Evolutionary conservation across 2,113 vertebrate species (phyloP), one percentile per base, ranked within the genome.

Genomic region (Entosphenus tridentatus): DNA sequence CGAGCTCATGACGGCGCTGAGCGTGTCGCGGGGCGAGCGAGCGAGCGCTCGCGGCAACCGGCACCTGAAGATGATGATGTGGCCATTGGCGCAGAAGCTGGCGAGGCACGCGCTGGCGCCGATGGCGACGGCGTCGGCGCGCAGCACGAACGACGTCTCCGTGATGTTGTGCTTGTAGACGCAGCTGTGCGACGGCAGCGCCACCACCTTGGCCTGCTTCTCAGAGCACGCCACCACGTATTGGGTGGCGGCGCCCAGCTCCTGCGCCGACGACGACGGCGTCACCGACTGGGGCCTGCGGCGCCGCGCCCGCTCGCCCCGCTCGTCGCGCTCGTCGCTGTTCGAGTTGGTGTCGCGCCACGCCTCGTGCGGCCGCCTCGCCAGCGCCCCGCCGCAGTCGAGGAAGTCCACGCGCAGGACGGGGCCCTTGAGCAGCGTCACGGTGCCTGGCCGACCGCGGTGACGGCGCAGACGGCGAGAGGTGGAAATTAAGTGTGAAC

Each of bases 131-230:
- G 92, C 80, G 39, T 95, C 82, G 12, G 90, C 90, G 70, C 82
- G 80, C 75, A 96, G 80, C 54, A 97, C 84, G 73, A 98, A 97
- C 69, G 93, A 96, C 1, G 93, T 88, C 77, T 98, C 93, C 1
- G 93, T 97, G 83, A 98, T 93, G 84, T 89, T 97, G 80, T 95
- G 88, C 71, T 87, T 84, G 58, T 87, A 91, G 72, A 95, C 85
- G 80, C 87, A 91, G 54, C 84, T 86, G 83, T 95, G 90, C n/a
- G 88, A 87, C 72, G 92, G 90, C 86, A 98, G 88, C 75, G 88
- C 77, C 79, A 92, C 87, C 58, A 98, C 87, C 83, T 95, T 96
- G 80, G 93, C 93, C 85, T 98, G 93, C 77, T 86, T 87, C 79
- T 97, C 93, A 12, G 90, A 93, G 80, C 90, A 97, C 76, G 90